These are phyloP conservation scores for Cloeon dipterum DNA, from an alignment of 2,888 invertebrate genomes.

Conservation along the genomic window DNA sequence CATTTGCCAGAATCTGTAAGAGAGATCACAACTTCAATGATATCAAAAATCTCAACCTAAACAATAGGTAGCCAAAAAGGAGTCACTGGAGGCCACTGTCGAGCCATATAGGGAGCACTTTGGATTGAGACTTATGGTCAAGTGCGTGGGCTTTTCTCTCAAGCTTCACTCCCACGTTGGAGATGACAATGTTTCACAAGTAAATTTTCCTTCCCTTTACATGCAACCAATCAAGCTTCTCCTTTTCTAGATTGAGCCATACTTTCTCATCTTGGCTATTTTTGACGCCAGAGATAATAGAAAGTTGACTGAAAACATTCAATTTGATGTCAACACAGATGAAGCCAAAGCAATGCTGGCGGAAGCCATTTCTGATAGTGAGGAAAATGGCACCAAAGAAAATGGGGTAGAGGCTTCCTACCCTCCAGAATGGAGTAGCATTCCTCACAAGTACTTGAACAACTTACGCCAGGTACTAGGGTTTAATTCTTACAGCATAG, in stretches of 20 bases:
- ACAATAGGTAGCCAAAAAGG: no score
- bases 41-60: no score
- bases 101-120: slow-evolving; percentile 50
- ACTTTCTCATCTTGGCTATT: slow-evolving; percentile 68
- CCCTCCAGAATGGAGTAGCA: slow-evolving; percentile 39
- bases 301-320: slow-evolving; percentile 84
- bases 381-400: slow-evolving; percentile 5
- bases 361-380: slow-evolving; percentile 12
- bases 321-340: slow-evolving; percentile 64
- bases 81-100: slow-evolving; percentile 11
- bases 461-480: slow-evolving; percentile 32
- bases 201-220: slow-evolving; percentile 6
- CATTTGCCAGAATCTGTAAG: slow-evolving; percentile 24
- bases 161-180: slow-evolving; percentile 60
- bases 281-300: slow-evolving; percentile 72
- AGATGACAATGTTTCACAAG: slow-evolving; percentile 47
- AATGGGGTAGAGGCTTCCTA: slow-evolving; percentile 15
- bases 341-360: slow-evolving; percentile 36
- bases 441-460: slow-evolving; percentile 52
- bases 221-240: not conserved
- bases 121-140: slow-evolving; percentile 61
- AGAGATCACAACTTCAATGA: no score
- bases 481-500: no score
- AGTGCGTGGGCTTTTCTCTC: slow-evolving; percentile 64
- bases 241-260: slow-evolving; percentile 52